Evolutionary conservation across 35 echinoderm and acorn worm genomes (phyloP).

Genomic region (Lytechinus variegatus): DNA sequence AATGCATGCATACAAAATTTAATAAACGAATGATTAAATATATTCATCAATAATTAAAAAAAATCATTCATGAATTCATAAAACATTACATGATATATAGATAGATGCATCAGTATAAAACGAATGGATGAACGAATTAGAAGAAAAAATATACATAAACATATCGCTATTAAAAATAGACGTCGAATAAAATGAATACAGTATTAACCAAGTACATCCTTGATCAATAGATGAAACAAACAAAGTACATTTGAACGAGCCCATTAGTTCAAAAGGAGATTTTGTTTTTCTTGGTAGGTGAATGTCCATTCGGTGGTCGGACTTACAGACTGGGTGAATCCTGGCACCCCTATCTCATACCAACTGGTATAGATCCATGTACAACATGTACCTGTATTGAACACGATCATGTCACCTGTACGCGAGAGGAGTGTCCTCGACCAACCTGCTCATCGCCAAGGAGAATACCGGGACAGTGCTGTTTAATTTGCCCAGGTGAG

Average conservation of each 20-base stretch:
- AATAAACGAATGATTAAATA: no score
- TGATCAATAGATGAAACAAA: not conserved
- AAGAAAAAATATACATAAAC: no score
- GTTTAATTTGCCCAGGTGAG: slow-evolving; percentile 49
- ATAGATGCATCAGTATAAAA: no score
- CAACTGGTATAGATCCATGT: slow-evolving; percentile 59
- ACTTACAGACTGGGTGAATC: slow-evolving; percentile 62
- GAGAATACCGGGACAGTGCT: slow-evolving; percentile 51
- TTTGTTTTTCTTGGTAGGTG: slow-evolving; percentile 23
- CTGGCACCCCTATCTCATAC: slow-evolving; percentile 69
- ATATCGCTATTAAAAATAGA: no score
- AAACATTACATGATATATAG: no score
- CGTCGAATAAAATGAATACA: no score
- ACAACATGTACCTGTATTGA: slow-evolving; percentile 64
- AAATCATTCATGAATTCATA: no score
- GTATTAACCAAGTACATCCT: no score
- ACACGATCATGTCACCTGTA: slow-evolving; percentile 51
- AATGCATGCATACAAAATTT: no score
- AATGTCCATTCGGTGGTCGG: slow-evolving; percentile 58
- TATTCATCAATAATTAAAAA: no score
- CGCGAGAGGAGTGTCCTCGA: slow-evolving; percentile 44
- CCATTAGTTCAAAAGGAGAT: not conserved
- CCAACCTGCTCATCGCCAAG: slow-evolving; percentile 41
- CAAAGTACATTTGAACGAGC: not conserved
- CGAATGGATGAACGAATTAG: no score